Base-by-base conservation (phyloP, 1,140 invertebrate genomes). In the Hyles vespertilio region DNA sequence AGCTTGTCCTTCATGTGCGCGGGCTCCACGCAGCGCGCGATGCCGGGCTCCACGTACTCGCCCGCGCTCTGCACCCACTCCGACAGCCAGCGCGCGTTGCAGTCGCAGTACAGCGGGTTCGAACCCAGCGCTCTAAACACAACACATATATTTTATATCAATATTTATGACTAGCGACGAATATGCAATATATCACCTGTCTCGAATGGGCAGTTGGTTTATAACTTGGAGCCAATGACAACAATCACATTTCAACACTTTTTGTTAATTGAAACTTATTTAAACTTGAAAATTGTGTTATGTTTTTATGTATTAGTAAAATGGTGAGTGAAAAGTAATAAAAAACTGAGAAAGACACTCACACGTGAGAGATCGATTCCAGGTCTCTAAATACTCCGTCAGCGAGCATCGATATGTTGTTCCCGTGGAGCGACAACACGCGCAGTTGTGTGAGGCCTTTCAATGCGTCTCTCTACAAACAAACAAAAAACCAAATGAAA, bases 101-200 rank as follows among this genome's bases (percentile, higher is more conserved):
- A 99, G 89, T 99, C 98, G 88, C 98, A 99, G 90, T 98, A 98
- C 44, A 99, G 89, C 2, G 98, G 97, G 91, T 99, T 99, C 8
- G 96, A 95, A 55, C 98, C 98, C 32, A 99, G 90, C 1, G 98
- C 98, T 56, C 98, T 99, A 89, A 22, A 5, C 22, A 2, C 32
- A n/a, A 22, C 22, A 22, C 22, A 22, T 22, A 22, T 22, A 0
- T 22, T 22, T 22, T 22, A 22, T 22, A 2, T 22, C 22, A 22
- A 22, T 22, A 22, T 22, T 22, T 22, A 22, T 22, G 22, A 22
- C 22, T 22, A 22, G 22, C 22, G 2, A 22, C 22, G 22, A 22
- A 22, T 22, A 22, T 2, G 2, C 2, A 22, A 22, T 22, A 22
- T 22, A 22, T 0, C 22, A 22, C 22, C 22, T 22, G 2, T 22